Evolutionary conservation across 1,140 invertebrate species (phyloP).

Genomic region (Microplitis demolitor): DNA sequence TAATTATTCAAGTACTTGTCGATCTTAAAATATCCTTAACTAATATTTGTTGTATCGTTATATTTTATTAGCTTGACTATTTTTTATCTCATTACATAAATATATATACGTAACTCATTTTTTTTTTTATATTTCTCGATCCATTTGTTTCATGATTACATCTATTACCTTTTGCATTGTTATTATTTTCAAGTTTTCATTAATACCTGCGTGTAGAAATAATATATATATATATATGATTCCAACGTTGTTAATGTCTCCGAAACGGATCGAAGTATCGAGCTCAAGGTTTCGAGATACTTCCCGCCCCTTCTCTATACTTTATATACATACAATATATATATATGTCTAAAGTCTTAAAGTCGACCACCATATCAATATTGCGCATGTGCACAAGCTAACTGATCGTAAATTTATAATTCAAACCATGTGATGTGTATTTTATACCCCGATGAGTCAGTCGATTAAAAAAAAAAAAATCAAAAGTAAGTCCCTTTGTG

Average conservation of each 20-base stretch:
- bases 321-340: not conserved
- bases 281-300: slow-evolving; percentile 43
- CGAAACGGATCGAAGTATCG: slow-evolving; percentile 52
- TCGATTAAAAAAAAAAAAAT: not conserved
- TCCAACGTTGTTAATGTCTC: slow-evolving; percentile 36
- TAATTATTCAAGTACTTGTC: no score
- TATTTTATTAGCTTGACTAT: no score
- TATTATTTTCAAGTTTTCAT: no score
- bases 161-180: no score
- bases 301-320: slow-evolving; percentile 6
- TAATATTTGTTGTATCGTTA: no score
- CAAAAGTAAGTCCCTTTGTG: no score
- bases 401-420: slow-evolving; percentile 19
- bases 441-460: not conserved
- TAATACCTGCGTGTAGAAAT: not conserved
- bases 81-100: no score
- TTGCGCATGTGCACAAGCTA: not conserved
- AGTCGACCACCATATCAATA: not conserved
- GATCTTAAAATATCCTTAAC: no score
- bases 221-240: not conserved
- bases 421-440: slow-evolving; percentile 5
- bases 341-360: not conserved
- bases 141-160: no score
- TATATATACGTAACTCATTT: no score
- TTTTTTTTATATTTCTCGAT: no score